These are phyloP conservation scores for Seriola aureovittata DNA, from an alignment of 2,113 vertebrate genomes.

Conservation along the genomic window DNA sequence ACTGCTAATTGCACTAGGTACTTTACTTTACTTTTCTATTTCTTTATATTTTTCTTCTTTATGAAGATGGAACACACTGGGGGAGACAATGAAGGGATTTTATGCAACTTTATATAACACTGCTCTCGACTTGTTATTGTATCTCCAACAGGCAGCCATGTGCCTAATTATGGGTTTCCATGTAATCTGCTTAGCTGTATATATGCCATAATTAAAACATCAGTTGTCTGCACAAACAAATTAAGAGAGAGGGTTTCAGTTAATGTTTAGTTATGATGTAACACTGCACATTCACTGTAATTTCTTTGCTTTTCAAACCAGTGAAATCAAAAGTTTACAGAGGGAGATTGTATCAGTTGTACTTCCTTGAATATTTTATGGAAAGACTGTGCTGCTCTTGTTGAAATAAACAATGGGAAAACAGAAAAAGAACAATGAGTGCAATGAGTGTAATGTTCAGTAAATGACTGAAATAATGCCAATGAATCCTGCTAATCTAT, in stretches of 20 bases:
- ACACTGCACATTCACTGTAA: not conserved
- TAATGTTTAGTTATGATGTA: not conserved
- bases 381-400: conserved; percentile 6
- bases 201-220: not conserved
- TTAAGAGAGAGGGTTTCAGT: not conserved
- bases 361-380: not conserved
- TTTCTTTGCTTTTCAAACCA: not conserved
- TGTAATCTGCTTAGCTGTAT: not conserved
- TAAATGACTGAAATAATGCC: not conserved
- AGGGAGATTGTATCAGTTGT: not conserved
- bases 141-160: not conserved
- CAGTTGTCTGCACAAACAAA: not conserved
- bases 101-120: not conserved
- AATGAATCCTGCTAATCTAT: not conserved
- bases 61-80: not conserved
- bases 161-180: not conserved
- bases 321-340: conserved; percentile 43
- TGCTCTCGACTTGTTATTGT: not conserved
- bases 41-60: conserved; percentile 5
- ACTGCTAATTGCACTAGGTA: conserved; percentile 21
- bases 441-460: not conserved
- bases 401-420: conserved; percentile 26
- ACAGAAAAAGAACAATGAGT: not conserved
- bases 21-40: not conserved
- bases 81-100: conserved; percentile 6